These are phyloP conservation scores for Drosophila crucigera DNA, from an alignment of 2,888 invertebrate species.

Conservation along the genomic window DNA sequence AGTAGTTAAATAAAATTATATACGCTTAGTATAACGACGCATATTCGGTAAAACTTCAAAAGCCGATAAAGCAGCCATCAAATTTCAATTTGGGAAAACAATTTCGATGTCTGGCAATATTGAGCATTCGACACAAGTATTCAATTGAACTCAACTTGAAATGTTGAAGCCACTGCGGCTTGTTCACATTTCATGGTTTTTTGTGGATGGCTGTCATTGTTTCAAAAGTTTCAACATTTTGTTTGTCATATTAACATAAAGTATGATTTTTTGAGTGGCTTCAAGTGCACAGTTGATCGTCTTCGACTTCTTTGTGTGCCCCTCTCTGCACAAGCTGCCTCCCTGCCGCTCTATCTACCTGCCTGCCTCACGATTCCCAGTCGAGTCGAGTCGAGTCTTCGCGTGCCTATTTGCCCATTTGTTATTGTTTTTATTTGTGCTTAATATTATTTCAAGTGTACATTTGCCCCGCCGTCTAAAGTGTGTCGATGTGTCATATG, in stretches of 20 bases:
- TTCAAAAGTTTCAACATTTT: slow-evolving; percentile 70
- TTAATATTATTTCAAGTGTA: slow-evolving; percentile 72
- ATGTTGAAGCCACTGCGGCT: slow-evolving; percentile 35
- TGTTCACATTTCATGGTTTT: slow-evolving; percentile 39
- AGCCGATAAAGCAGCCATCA: slow-evolving; percentile 37
- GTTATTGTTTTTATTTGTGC: slow-evolving; percentile 58
- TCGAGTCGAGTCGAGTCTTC: slow-evolving; percentile 25
- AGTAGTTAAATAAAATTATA: not conserved
- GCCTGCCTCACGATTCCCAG: slow-evolving; percentile 6
- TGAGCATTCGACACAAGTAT: slow-evolving; percentile 20
- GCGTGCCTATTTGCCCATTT: slow-evolving; percentile 63
- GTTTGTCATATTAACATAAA: slow-evolving; percentile 80
- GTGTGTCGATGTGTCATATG: slow-evolving; percentile 68
- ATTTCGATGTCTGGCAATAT: slow-evolving; percentile 32
- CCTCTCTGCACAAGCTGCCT: not conserved
- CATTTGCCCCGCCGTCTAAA: slow-evolving; percentile 43
- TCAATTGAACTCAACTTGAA: slow-evolving; percentile 50
- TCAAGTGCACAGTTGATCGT: slow-evolving; percentile 50
- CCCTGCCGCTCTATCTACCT: not conserved
- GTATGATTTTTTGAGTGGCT: slow-evolving; percentile 78
- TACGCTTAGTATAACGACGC: not conserved
- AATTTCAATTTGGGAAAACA: slow-evolving; percentile 51
- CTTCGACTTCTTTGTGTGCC: slow-evolving; percentile 4
- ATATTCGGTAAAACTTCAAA: slow-evolving; percentile 62
- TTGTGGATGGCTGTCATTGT: slow-evolving; percentile 46